Evolutionary conservation across 2,113 vertebrate genomes (phyloP), one percentile per base, ranked within the genome.

Genomic region (Lophius piscatorius): DNA sequence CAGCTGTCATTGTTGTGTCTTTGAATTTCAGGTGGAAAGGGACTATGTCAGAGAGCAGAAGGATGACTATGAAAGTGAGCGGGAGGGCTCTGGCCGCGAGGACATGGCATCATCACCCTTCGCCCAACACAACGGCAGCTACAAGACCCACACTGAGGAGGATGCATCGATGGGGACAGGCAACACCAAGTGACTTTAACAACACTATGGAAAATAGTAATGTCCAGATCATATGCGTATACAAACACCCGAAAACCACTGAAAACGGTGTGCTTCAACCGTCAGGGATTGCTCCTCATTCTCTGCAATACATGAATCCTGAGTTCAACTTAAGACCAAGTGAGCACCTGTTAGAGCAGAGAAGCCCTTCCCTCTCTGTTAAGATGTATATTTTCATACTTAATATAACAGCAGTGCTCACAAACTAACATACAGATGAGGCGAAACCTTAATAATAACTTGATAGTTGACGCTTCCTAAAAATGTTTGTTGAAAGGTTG

Each of bases 61-160:
- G 56, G 78, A 69, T 31, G 65, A 87, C 63, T 89, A 84, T 21
- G 87, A 81, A 29, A 91, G 86, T n/a, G 86, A 89, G 62, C 89
- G 93, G 69, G 93, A 90, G 31, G 87, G 63, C 34, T 91, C 91
- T 3, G 81, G 85, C 13, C 70, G 81, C 16, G 90, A 85, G 80
- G 90, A 91, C 76, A 47, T 74, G 90, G 84, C 44, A 77, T 93
- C 78, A 65, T 92, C 82, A 2, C 75, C 80, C 6, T 60, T 35
- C 72, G 61, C 86, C 13, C 92, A 93, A 17, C 94, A 95, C 50
- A 98, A 98, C 3, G 96, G 95, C 46, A 95, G 91, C 85, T 95
- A 94, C 88, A 91, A 89, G 70, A 87, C 85, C 33, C 90, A 75
- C 67, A 24, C 5, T 0, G 74, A 68, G 1, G 64, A 67, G 42